phyloP scores from a whole-genome alignment of 2,888 invertebrate species.

The Agrochola lychnidis region DNA sequence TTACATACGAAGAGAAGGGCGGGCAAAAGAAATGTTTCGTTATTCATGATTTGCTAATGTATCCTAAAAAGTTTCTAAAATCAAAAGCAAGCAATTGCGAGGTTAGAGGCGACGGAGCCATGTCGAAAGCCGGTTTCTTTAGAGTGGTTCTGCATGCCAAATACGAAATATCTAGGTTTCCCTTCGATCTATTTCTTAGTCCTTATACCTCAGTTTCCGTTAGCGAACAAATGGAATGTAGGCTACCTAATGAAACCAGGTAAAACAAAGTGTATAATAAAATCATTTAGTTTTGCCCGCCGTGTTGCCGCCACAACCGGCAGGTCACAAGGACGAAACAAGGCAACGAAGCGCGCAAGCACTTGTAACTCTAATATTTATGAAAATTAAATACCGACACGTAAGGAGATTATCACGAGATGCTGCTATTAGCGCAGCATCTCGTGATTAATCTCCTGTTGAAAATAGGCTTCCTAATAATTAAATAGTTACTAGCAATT shows the following conservation, averaged over 20 bases:
- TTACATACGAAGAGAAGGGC: neutral
- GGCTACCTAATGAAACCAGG: neutral
- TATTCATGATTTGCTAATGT: neutral
- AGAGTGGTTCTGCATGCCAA: neutral
- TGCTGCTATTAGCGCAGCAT: too few relatives aligned
- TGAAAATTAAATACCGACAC: neutral
- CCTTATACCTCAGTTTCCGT: neutral
- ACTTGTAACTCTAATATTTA: neutral
- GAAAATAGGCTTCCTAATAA: neutral
- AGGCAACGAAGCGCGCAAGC: too few relatives aligned
- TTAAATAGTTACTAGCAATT: too few relatives aligned
- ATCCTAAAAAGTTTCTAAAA: neutral
- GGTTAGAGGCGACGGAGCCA: neutral
- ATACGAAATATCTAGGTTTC: neutral
- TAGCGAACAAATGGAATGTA: neutral
- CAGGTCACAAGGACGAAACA: neutral
- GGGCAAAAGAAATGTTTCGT: neutral
- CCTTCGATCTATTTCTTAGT: neutral
- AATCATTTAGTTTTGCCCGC: neutral
- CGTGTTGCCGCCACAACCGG: neutral
- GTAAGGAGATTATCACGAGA: neutral
- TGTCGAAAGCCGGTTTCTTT: too few relatives aligned
- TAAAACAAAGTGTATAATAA: neutral
- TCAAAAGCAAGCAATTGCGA: neutral
- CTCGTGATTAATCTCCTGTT: neutral